A percentile compares a stretch with the other conserved stretches of the same genome.
phyloP scores from a whole-genome alignment of 37 sponge, comb jelly and placozoan species.

The Chondrosia reniformis region DNA sequence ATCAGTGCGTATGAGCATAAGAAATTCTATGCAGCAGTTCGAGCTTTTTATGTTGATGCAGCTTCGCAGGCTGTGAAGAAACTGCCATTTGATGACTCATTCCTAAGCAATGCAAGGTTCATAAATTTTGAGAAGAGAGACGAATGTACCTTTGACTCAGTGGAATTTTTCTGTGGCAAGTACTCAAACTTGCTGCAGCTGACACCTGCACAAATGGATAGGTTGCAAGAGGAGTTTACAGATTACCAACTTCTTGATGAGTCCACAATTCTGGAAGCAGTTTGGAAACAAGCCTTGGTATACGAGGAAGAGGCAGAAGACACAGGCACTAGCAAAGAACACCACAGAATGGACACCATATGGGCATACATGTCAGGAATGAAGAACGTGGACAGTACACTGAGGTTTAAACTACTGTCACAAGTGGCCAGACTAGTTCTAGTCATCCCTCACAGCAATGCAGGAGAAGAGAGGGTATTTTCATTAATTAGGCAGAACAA shows the following conservation, averaged over 20 bases:
- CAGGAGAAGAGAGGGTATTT: conserved; percentile 28
- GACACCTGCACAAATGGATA: background rate
- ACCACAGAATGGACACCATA: conserved; percentile 23
- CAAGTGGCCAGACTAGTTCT: conserved; percentile 4
- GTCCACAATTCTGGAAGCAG: background rate
- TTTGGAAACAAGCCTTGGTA: conserved; percentile 23
- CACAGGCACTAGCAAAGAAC: background rate
- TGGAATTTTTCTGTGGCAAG: conserved; percentile 22
- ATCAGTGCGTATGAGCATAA: background rate
- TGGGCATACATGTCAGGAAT: conserved; percentile 16
- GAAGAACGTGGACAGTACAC: conserved; percentile 6
- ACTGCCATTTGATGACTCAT: conserved; percentile 29
- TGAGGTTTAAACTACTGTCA: background rate
- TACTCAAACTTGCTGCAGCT: conserved; percentile 15
- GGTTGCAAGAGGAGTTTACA: conserved; percentile 25
- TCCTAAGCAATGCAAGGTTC: conserved; percentile 5
- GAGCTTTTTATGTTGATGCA: conserved; percentile 31
- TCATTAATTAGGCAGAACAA: conserved; percentile 15
- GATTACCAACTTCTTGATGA: conserved; percentile 23
- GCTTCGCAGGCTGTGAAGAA: conserved; percentile 14
- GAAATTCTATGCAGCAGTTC: conserved; percentile 39
- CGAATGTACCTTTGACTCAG: conserved; percentile 9
- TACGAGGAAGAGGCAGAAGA: conserved; percentile 12
- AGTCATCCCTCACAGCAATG: conserved; percentile 19
- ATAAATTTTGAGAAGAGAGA: conserved; percentile 30